phyloP scores from a whole-genome alignment of 30 jellyfish, hydroid and myxozoan species.

The Chrysaora quinquecirrha region DNA sequence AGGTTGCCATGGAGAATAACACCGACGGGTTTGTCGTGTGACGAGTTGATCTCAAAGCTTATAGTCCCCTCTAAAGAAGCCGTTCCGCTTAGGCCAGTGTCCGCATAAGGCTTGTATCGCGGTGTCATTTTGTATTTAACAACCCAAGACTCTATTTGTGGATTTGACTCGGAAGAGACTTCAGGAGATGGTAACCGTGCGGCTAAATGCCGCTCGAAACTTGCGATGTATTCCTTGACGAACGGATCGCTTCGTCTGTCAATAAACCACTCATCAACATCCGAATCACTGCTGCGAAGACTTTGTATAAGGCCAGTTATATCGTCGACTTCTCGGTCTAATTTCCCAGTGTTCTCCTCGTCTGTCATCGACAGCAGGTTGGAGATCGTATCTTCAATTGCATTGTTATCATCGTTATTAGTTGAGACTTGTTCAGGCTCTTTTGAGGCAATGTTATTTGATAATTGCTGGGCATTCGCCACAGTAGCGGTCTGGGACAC shows the following conservation, averaged over 20 bases:
- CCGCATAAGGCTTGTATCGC: constrained; percentile 14
- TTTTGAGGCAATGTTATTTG: neutral
- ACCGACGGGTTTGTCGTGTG: constrained; percentile 31
- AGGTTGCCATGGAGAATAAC: neutral
- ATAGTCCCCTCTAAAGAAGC: constrained; percentile 6
- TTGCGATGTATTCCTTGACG: constrained; percentile 59
- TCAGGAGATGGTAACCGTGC: constrained; percentile 49
- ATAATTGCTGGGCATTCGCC: neutral
- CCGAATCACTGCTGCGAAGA: constrained; percentile 35
- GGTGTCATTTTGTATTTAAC: constrained; percentile 6
- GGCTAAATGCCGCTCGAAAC: constrained; percentile 61
- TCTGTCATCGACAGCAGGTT: constrained; percentile 10
- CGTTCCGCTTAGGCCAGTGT: neutral
- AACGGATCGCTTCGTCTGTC: constrained; percentile 57
- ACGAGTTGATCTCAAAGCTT: constrained; percentile 15
- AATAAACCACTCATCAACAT: constrained; percentile 62
- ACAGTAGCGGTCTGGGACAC: neutral
- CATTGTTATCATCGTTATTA: neutral
- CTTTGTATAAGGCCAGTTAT: neutral
- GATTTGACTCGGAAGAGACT: neutral
- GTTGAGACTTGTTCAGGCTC: neutral
- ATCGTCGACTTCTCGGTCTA: neutral
- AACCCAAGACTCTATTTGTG: neutral
- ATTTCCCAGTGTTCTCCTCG: neutral
- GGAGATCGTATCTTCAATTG: neutral